Base-by-base conservation (phyloP, 2,888 invertebrate species). In the Fragum fragum region DNA sequence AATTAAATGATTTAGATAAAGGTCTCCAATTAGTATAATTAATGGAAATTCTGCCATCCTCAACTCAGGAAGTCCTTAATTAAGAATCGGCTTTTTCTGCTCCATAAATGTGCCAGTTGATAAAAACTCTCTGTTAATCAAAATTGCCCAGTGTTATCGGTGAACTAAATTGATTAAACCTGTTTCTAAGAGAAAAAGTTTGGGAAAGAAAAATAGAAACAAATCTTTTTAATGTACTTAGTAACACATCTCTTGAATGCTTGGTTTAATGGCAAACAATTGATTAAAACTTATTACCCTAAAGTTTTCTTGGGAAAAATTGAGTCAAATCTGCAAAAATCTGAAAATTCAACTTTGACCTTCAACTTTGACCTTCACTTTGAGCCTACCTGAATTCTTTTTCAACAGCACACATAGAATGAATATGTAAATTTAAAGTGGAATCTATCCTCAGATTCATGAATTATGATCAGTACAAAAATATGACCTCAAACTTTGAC, bases 101-200 rank as follows among this genome's bases (percentile, higher is more conserved):
- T 68, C 75, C 81, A 85, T 85, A 82, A 85, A 85, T 80, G 81
- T 85, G 85, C 81, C 85, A 85, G 79, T 73, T 81, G 85, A 85
- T 85, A 85, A 85, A 77, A 68, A 52, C 73, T 82, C 69, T 32
- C 69, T 71, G 73, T 72, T 83, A 83, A 83, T 79, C 79, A 83
- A 76, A 76, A 61, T 70, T 79, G 76, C 66, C 66, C 66, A 36
- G 23, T 42, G 32, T 21, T 42, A 42, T 42, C 28, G 21, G 42
- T 42, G 26, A 66, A 66, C 18, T 66, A 66, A 39, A 66, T 66
- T 39, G 66, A 66, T 66, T 66, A 66, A 42, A 66, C 66, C 42
- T 66, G 66, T 66, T 66, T 28, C 29, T 18, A 26, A 9, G 61
- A 26, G 32, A 32, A 32, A 32, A 61, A 61, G 6, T n/a, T 47